These are phyloP conservation scores for Prunella strophiata DNA, from an alignment of 2,797 vertebrate species.

Conservation along the genomic window DNA sequence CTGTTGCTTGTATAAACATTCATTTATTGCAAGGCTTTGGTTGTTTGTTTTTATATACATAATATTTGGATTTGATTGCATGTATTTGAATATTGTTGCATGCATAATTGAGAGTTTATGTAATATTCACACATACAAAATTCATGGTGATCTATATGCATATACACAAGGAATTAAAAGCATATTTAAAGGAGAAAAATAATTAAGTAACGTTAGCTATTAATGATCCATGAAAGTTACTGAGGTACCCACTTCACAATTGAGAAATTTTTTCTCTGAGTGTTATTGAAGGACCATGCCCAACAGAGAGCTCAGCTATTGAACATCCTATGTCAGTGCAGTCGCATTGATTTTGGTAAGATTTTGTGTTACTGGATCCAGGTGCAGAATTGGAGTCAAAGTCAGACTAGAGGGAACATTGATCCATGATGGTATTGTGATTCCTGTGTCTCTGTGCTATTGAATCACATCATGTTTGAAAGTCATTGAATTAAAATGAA, in stretches of 20 bases:
- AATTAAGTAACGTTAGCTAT: background rate
- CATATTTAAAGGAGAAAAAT: background rate
- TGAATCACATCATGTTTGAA: background rate
- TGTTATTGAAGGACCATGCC: background rate
- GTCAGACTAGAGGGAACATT: background rate
- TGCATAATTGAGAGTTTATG: background rate
- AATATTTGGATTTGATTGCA: background rate
- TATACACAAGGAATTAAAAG: background rate
- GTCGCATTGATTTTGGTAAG: background rate
- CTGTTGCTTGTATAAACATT: background rate
- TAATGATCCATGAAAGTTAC: background rate
- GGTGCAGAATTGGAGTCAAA: background rate
- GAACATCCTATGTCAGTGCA: background rate
- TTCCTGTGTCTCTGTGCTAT: background rate
- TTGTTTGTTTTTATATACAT: background rate
- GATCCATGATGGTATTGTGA: background rate
- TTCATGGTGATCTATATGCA: background rate
- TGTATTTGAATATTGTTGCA: background rate
- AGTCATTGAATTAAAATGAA: conserved; percentile 22
- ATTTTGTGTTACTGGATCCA: conserved; percentile 2
- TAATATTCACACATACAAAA: background rate
- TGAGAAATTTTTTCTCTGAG: background rate
- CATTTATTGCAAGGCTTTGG: background rate
- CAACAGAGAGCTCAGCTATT: background rate
- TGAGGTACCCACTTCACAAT: background rate